A percentile compares a stretch with the other conserved stretches of the same genome.
These are phyloP conservation scores for Eurois occulta DNA, from an alignment of 2,888 invertebrate species.

Conservation along the genomic window DNA sequence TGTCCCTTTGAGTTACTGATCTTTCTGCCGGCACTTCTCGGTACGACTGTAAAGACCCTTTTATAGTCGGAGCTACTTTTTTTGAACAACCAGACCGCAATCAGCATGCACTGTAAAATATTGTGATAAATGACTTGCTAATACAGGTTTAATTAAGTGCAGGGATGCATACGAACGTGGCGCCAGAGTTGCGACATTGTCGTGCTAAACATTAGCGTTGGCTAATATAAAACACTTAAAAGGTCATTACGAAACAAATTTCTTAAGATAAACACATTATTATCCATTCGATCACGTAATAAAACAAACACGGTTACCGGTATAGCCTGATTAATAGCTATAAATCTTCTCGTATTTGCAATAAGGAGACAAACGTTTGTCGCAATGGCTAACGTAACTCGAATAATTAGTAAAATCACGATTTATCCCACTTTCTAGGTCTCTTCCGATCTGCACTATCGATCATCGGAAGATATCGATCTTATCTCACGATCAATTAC, in stretches of 20 bases:
- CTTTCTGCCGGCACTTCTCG: slow-evolving; percentile 73
- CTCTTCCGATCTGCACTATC: slow-evolving; percentile 84
- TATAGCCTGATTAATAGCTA: slow-evolving; percentile 81
- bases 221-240: slow-evolving; percentile 83
- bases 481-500: slow-evolving; percentile 78
- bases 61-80: slow-evolving; percentile 72
- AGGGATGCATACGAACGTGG: slow-evolving; percentile 20
- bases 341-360: slow-evolving; percentile 85
- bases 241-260: slow-evolving; percentile 80
- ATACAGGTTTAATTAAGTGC: slow-evolving; percentile 49
- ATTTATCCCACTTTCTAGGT: slow-evolving; percentile 86
- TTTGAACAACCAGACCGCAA: slow-evolving; percentile 66
- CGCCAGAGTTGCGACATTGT: slow-evolving; percentile 55
- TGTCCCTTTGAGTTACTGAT: slow-evolving; percentile 76
- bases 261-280: slow-evolving; percentile 81
- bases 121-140: slow-evolving; percentile 71
- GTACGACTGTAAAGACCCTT: slow-evolving; percentile 76
- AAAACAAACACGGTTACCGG: slow-evolving; percentile 79
- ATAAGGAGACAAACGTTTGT: slow-evolving; percentile 84
- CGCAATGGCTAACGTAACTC: slow-evolving; percentile 84
- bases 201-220: slow-evolving; percentile 69
- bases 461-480: slow-evolving; percentile 84
- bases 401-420: slow-evolving; percentile 88
- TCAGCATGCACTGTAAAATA: slow-evolving; percentile 71
- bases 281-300: slow-evolving; percentile 81